Evolutionary conservation across 1,140 invertebrate species (phyloP), one percentile per base, ranked within the genome.

Genomic region (Drosophila arizonae): DNA sequence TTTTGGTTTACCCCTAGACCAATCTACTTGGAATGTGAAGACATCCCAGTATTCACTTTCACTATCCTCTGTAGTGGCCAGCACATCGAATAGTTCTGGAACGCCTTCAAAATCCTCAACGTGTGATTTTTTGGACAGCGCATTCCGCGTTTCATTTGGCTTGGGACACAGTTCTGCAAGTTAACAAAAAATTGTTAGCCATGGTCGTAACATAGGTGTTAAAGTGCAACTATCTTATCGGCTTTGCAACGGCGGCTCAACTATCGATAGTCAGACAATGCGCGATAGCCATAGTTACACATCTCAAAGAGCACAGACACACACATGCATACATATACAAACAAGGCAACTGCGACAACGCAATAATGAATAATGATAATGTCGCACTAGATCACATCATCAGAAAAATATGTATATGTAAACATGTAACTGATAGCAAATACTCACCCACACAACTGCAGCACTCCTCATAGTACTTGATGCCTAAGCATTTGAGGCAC

Each of bases 391-490:
- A 82, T 84, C 80, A 85, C 80, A 84, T 84, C 76, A 84, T 84
- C 80, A 36, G 36, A 39, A 3, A 39, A 39, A 62, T 62, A 28
- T 10, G 56, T 41, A 61, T 39, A 46, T 30, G 28, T 30, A 30
- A 30, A 30, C 48, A 55, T 43, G 48, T 30, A 30, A 45, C 36
- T 21, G 11, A 41, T 39, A 41, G n/a, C 15, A 50, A 11, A 56
- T 36, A 73, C 90, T 86, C 86, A 91, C 90, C 90, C 50, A 99
- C 96, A 94, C 98, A 99, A 48, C 97, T 97, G 90, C 98, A 99
- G 92, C 98, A 99, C 92, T 99, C 97, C 72, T 95, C 95, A 90
- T 97, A 99, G 6, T 98, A 93, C 77, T 96, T 95, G 79, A 96
- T 95, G 74, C 96, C 96, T 24, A 99, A 93, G 87, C 98, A 99